Percentiles rank a stretch among this genome's conserved stretches.
Conservation (phyloP, 2,888 invertebrate genomes). For the Aporophyla lueneburgensis region DNA sequence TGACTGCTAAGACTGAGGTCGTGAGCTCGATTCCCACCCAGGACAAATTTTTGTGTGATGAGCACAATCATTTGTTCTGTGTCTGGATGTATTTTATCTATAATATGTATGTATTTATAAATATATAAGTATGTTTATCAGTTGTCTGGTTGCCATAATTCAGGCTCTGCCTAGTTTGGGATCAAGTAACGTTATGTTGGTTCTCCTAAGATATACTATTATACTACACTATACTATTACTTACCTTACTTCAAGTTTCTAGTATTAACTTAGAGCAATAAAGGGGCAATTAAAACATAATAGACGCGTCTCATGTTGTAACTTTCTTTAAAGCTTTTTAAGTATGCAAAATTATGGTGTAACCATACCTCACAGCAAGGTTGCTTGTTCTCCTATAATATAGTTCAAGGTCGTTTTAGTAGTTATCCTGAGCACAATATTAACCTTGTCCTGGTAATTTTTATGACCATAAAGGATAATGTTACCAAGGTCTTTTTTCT, state of each 20-base stretch:
- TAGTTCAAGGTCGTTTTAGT: neutral
- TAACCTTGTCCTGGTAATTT: neutral
- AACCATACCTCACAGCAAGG: slow-evolving; percentile 2
- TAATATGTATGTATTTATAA: no score
- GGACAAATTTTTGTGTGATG: no score
- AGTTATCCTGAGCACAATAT: slow-evolving; percentile 4
- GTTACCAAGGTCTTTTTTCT: neutral
- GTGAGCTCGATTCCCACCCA: no score
- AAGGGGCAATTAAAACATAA: neutral
- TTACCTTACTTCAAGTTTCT: neutral
- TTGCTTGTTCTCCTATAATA: neutral
- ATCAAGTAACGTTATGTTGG: no score
- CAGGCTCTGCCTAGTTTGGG: no score
- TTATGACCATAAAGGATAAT: slow-evolving; percentile 4
- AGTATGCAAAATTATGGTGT: slow-evolving; percentile 7
- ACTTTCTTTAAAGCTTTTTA: slow-evolving; percentile 17
- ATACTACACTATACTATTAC: no score
- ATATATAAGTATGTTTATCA: no score
- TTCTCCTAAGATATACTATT: no score
- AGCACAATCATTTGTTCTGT: no score
- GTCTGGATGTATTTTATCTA: no score
- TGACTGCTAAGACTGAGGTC: no score
- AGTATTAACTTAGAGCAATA: neutral
- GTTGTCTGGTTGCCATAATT: no score
- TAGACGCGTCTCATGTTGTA: slow-evolving; percentile 3